A percentile compares a stretch with the other conserved stretches of the same genome.
These are phyloP conservation scores for Eristalis arbustorum DNA, from an alignment of 2,888 invertebrate species.

Conservation along the genomic window DNA sequence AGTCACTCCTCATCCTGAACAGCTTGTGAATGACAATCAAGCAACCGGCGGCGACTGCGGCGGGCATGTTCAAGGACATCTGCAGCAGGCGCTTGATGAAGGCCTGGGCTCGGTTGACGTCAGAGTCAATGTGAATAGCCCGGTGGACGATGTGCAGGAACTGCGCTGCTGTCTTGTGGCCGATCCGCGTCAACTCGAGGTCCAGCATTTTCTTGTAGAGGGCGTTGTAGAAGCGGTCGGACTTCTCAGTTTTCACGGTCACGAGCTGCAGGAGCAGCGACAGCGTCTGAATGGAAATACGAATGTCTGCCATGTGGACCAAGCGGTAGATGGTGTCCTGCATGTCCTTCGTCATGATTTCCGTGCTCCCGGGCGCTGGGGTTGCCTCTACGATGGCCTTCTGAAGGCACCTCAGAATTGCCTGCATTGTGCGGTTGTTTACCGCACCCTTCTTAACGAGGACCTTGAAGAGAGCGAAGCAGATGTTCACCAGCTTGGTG, in stretches of 20 bases:
- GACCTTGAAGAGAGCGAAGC: conserved; percentile 97
- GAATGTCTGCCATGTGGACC: conserved; percentile 90
- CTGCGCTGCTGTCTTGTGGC: conserved; percentile 85
- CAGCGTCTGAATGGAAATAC: conserved; percentile 82
- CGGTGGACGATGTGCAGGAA: conserved; percentile 93
- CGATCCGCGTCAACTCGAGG: conserved; percentile 83
- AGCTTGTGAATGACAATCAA: conserved; percentile 83
- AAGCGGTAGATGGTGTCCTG: conserved; percentile 88
- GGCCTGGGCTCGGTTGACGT: conserved; percentile 86
- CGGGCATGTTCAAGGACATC: conserved; percentile 85
- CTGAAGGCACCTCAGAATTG: conserved; percentile 90
- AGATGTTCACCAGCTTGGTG: conserved; percentile 91
- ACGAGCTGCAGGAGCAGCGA: conserved; percentile 78
- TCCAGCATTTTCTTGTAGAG: conserved; percentile 93
- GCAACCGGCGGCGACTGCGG: conserved; percentile 90
- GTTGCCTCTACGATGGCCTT: conserved; percentile 82
- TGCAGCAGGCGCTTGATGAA: conserved; percentile 92
- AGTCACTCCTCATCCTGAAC: conserved; percentile 84
- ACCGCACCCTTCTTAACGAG: conserved; percentile 90
- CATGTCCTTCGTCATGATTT: conserved; percentile 79
- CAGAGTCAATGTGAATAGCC: conserved; percentile 89
- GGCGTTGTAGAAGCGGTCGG: conserved; percentile 87
- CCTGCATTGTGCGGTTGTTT: conserved; percentile 91
- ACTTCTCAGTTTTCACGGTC: conserved; percentile 76
- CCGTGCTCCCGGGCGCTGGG: conserved; percentile 75